These are phyloP conservation scores for Psilopsiagon aymara DNA, from an alignment of 2,113 vertebrate species.

Conservation along the genomic window DNA sequence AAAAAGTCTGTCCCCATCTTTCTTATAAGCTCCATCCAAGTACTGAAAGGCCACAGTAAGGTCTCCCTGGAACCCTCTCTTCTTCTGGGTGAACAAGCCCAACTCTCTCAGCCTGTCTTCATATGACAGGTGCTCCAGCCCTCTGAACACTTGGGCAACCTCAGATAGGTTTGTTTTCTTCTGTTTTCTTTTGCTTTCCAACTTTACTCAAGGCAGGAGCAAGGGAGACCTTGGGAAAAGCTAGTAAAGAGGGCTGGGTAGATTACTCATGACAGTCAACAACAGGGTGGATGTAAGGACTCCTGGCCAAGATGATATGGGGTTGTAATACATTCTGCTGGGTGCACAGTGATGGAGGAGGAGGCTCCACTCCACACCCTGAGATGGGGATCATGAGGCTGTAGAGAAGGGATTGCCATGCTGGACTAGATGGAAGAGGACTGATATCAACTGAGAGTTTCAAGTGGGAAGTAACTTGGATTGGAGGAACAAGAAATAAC, in stretches of 20 bases:
- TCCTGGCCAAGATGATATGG: background rate
- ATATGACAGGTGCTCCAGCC: background rate
- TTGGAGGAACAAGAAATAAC: background rate
- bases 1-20: background rate
- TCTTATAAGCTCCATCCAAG: background rate
- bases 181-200: background rate
- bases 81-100: background rate
- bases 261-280: background rate
- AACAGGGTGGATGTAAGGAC: background rate
- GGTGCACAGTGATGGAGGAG: rapidly evolving
- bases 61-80: background rate
- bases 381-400: background rate
- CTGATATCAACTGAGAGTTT: background rate
- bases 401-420: background rate
- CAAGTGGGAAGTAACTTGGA: background rate
- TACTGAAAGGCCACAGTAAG: background rate
- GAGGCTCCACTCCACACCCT: background rate
- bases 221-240: background rate
- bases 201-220: background rate
- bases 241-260: background rate
- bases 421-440: background rate
- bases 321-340: background rate
- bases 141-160: background rate
- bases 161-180: background rate
- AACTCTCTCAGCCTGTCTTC: background rate